Base-by-base conservation (phyloP, 2,113 vertebrate species). In the Neopipo cinnamomea region DNA sequence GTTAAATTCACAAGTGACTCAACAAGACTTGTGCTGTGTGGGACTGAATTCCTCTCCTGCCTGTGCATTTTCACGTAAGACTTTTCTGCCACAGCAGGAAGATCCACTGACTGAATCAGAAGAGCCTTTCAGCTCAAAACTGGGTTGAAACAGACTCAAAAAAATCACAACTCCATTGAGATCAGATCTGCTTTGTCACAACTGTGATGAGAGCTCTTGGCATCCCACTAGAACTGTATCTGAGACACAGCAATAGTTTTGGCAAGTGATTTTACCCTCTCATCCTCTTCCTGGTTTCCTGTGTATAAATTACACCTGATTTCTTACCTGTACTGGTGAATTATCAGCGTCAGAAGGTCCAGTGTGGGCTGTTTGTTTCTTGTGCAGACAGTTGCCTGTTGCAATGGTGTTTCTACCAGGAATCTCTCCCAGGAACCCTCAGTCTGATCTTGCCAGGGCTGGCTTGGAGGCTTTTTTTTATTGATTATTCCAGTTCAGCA, bases 221-320 rank as follows among this genome's bases (percentile, higher is more conserved):
- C 18, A 18, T 39, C 37, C 58, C 30, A 41, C 2, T 3, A 17
- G 55, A 63, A 39, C 3, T 12, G 0, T 9, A 14, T 7, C 23
- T 61, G 39, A 46, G 68, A 37, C 22, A 27, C 35, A 81, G 28
- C 55, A 44, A 8, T 27, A 24, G 30, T 33, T 89, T 46, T 65
- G 81, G 33, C 0, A 4, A 46, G 23, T 46, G 53, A 15, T 93
- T 59, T 52, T 5, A 8, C 35, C 44, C 8, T 68, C 68, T 88
- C 33, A 21, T 47, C 55, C 49, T 92, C 25, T 46, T 67, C 53
- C 30, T 25, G 4, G 13, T 58, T 85, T 44, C 61, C 59, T 33
- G 6, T 53, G 3, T 31, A 24, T 52, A 39, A 72, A 27, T 77
- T 10, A 10, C 47, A 66, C 37, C 22, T 37, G 4, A 41, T 71